These are phyloP conservation scores for Enteromius afrohamiltoni DNA, from an alignment of 2,797 vertebrate species.

Conservation along the genomic window DNA sequence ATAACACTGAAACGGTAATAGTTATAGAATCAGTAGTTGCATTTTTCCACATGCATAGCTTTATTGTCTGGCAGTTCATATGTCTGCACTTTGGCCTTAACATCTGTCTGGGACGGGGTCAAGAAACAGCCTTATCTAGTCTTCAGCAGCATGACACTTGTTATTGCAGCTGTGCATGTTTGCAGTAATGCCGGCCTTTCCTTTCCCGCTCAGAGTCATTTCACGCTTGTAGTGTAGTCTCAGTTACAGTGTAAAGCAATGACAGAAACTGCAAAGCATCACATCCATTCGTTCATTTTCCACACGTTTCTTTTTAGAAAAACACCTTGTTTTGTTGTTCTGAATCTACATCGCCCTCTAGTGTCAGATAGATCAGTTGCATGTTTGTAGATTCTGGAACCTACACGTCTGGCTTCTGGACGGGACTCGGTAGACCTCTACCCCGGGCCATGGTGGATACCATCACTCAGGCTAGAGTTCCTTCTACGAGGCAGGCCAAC, in stretches of 20 bases:
- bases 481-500: no score
- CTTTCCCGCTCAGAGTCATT: background rate
- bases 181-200: background rate
- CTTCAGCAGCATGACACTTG: background rate
- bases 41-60: background rate
- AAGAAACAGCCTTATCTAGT: constrained; percentile 1
- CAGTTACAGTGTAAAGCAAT: background rate
- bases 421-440: no score
- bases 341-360: background rate
- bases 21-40: background rate
- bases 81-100: constrained; percentile 23
- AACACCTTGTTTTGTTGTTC: background rate
- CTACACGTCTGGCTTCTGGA: no score
- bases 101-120: background rate
- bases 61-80: background rate
- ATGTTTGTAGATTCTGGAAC: background rate
- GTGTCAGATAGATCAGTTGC: background rate
- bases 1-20: background rate
- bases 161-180: background rate
- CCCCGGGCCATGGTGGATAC: no score
- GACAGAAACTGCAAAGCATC: background rate
- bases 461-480: no score
- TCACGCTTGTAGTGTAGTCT: background rate
- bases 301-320: background rate
- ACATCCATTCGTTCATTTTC: background rate